phyloP scores from a whole-genome alignment of 2,888 invertebrate species.

The Altica lythri region DNA sequence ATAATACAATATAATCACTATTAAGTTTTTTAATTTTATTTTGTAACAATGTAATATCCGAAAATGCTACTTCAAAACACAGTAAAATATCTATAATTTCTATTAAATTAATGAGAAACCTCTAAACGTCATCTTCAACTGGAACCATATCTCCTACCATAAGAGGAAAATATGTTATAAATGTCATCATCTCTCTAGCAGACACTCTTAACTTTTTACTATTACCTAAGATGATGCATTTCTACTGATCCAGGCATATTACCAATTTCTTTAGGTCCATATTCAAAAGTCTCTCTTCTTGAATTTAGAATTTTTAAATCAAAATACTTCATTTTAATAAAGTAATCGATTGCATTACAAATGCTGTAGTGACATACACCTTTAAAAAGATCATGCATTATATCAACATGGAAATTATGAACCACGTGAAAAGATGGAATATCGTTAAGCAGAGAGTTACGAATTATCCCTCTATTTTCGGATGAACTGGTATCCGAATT shows the following conservation, averaged over 20 bases:
- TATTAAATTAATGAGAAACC: conserved; percentile 36
- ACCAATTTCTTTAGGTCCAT: conserved; percentile 36
- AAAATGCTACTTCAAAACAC: conserved; percentile 26
- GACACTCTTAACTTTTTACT: too few species aligned
- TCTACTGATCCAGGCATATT: too few species aligned
- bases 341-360: conserved; percentile 36
- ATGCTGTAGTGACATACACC: conserved; percentile 35
- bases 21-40: conserved; percentile 31
- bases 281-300: conserved; percentile 40
- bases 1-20: conserved; percentile 28
- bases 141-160: conserved; percentile 43
- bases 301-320: conserved; percentile 35
- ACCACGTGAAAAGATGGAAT: conserved; percentile 40
- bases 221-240: too few species aligned
- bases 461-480: conserved; percentile 28
- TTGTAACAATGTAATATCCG: conserved; percentile 21
- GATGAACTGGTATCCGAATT: conserved; percentile 20
- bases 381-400: conserved; percentile 39
- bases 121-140: conserved; percentile 39
- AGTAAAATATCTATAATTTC: conserved; percentile 40
- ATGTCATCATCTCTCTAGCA: too few species aligned
- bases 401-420: conserved; percentile 34
- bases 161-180: too few species aligned
- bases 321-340: conserved; percentile 38
- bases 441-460: conserved; percentile 30